Conservation (phyloP, 2,888 invertebrate genomes). For the Elmis aenea region DNA sequence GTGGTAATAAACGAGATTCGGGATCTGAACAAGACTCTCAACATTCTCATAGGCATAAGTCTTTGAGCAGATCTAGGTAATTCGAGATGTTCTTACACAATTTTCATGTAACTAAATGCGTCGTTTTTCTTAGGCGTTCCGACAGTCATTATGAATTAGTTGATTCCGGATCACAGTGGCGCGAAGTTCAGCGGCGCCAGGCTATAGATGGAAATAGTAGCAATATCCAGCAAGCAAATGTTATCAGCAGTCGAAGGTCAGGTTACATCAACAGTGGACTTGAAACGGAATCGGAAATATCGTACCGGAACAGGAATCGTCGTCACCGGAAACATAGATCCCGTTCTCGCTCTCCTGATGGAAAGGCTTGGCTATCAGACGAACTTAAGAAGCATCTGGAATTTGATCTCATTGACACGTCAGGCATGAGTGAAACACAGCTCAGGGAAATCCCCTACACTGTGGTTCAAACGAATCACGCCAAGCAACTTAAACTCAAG, state of each 20-base stretch:
- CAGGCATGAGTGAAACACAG: constrained; percentile 84
- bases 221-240: constrained; percentile 65
- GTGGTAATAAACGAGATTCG: constrained; percentile 68
- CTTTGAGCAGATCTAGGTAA: constrained; percentile 34
- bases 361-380: constrained; percentile 66
- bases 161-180: constrained; percentile 86
- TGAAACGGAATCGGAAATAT: constrained; percentile 48
- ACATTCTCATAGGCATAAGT: constrained; percentile 40
- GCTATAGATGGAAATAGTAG: constrained; percentile 50
- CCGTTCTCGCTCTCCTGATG: constrained; percentile 66
- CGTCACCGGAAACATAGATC: constrained; percentile 45
- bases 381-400: constrained; percentile 83
- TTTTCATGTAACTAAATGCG: no score
- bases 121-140: constrained; percentile 44
- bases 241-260: constrained; percentile 54
- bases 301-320: constrained; percentile 36
- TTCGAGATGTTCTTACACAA: no score
- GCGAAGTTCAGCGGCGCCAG: constrained; percentile 75
- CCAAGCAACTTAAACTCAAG: constrained; percentile 56
- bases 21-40: constrained; percentile 68
- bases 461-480: constrained; percentile 70
- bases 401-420: constrained; percentile 81
- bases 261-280: constrained; percentile 43
- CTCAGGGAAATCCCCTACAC: constrained; percentile 85
- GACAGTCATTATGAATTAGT: constrained; percentile 63